Evolutionary conservation across 2,888 invertebrate genomes (phyloP), one percentile per base, ranked within the genome.

Genomic region (Athalia cordata): DNA sequence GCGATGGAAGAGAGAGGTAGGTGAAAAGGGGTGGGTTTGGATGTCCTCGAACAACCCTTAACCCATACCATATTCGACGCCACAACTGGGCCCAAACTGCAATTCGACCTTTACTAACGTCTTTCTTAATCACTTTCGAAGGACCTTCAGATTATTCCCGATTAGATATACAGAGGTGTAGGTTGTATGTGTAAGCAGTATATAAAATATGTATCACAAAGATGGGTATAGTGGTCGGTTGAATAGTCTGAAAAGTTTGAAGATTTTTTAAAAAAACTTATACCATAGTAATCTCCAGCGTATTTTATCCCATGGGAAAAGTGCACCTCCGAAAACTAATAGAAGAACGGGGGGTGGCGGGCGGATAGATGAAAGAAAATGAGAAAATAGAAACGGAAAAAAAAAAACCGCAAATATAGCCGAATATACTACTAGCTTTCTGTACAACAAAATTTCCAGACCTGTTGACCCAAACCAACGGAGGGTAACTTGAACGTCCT

Each of bases 41-140:
- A 29, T 29, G 29, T 29, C 29, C 29, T 29, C 29, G 29, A 29
- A 29, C 29, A 29, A 29, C 29, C 29, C 29, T 29, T 29, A 29
- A 29, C 29, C 29, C 29, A 29, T n/a, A 57, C n/a, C 57, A 11
- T 57, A 57, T 11, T n/a, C 57, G 57, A 57, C 11, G 11, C 57
- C 57, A 2, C 11, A 57, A 57, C n/a, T n/a, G 29, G 29, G 29
- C 29, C 29, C 29, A 29, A 29, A 29, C 29, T 29, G 29, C 64
- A 76, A 76, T 76, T 64, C 75, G 75, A 11, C 64, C 29, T 15
- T 50, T 50, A 50, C 75, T 76, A 76, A 76, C 75, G 62, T 76
- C 29, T 29, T 65, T 76, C 62, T 76, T 65, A 65, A 65, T 76
- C 64, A 65, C 65, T 76, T 76, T 52, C 75, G 49, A 64, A 76